Base-by-base conservation (phyloP, 1,140 invertebrate genomes). In the Pseudomyrmex dendroicus region DNA sequence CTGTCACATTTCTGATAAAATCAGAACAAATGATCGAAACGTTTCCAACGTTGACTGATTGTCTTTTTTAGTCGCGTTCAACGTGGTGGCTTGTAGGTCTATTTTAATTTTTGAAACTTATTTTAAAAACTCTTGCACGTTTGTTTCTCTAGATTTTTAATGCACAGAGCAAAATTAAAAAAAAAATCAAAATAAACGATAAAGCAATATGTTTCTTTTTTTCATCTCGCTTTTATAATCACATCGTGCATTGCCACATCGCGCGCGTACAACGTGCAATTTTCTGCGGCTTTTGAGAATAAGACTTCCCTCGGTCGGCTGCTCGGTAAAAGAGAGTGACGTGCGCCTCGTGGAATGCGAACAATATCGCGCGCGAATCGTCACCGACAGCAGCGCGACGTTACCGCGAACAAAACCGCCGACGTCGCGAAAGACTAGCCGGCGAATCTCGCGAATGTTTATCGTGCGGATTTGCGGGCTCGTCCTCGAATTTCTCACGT, bases 311-410 rank as follows among this genome's bases (percentile, higher is more conserved):
- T n/a, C 57, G 85, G 35, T 63, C 52, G 70, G 56, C 35, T 1
- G n/a, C 22, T 13, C 56, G 35, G 25, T 13, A 15, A 12, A 83
- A 86, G 66, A 83, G 89, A 64, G 87, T 93, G 92, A 93, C 92
- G 92, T 89, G 82, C 85, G 66, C 76, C 64, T 82, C 72, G 73
- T 90, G 92, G 93, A 93, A 94, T 93, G 93, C 83, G 90, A 91
- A 44, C 84, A 92, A 92, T 94, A 93, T 93, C 91, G 92, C 84
- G 87, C 46, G 84, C 77, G 84, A 85, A 91, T 91, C 89, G 88
- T 90, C 77, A 72, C 35, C 61, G 82, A 56, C 20, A 20, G 59
- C 84, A 52, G 61, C n/a, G 52, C 83, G 67, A 70, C 46, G 62
- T 64, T 76, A 80, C 61, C 44, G 78, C 62, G 70, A 68, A 35